Evolutionary conservation across 2,888 invertebrate genomes (phyloP).

Genomic region (Pyrgus malvae): DNA sequence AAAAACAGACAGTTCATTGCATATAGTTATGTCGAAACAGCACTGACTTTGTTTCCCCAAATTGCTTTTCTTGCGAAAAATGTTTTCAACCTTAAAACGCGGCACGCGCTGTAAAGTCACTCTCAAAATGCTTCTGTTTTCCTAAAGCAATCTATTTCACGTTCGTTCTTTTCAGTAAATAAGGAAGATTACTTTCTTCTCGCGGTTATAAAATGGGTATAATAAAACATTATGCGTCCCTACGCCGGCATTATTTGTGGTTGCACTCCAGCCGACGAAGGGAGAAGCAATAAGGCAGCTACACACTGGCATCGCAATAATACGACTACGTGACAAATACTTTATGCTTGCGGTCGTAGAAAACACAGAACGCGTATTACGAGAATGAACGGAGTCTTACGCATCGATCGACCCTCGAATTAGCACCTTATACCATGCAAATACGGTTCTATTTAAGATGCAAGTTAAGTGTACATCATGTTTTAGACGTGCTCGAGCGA

Average conservation of each 20-base stretch:
- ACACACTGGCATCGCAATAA: slow-evolving; percentile 46
- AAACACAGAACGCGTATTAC: slow-evolving; percentile 16
- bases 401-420: slow-evolving; percentile 29
- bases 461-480: not conserved
- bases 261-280: slow-evolving; percentile 59
- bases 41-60: too few species aligned
- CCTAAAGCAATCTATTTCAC: slow-evolving; percentile 54
- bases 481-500: slow-evolving; percentile 5
- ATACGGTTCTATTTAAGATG: slow-evolving; percentile 7
- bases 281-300: slow-evolving; percentile 54
- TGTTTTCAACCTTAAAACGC: slow-evolving; percentile 5
- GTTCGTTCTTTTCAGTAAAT: slow-evolving; percentile 59
- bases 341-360: slow-evolving; percentile 49
- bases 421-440: not conserved
- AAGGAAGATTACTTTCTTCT: slow-evolving; percentile 70
- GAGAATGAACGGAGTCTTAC: slow-evolving; percentile 18
- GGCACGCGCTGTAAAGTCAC: slow-evolving; percentile 43
- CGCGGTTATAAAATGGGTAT: slow-evolving; percentile 67
- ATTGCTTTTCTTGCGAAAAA: not conserved
- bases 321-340: slow-evolving; percentile 51
- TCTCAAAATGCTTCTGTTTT: slow-evolving; percentile 38
- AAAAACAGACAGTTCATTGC: too few species aligned
- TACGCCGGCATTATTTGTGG: slow-evolving; percentile 61
- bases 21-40: too few species aligned
- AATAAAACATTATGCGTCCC: slow-evolving; percentile 74